Percentiles rank a stretch among this genome's conserved stretches.
Conservation (phyloP, 2,113 vertebrate genomes). For the Hippocampus mohnikei region DNA sequence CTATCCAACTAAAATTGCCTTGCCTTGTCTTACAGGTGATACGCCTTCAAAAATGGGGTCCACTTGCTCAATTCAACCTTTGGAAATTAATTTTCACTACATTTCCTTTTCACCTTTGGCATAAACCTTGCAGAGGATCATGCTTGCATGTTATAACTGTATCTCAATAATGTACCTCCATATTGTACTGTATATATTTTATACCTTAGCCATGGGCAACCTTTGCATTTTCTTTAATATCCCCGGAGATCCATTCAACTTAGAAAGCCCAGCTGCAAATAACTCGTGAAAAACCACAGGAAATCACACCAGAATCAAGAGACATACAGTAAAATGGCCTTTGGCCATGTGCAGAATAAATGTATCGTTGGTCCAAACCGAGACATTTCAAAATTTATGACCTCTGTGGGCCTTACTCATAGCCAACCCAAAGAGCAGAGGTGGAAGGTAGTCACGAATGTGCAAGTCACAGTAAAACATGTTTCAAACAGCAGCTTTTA, state of each 20-base stretch:
- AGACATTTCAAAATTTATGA: slow-evolving; percentile 32
- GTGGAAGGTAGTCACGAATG: not conserved
- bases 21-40: too few species aligned
- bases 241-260: slow-evolving; percentile 41
- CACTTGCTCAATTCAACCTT: too few species aligned
- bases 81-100: too few species aligned
- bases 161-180: slow-evolving; percentile 40
- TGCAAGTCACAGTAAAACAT: not conserved
- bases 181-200: slow-evolving; percentile 26
- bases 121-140: not conserved
- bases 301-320: slow-evolving; percentile 28
- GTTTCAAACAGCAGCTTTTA: too few species aligned
- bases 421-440: not conserved
- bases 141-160: slow-evolving; percentile 31
- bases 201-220: slow-evolving; percentile 25
- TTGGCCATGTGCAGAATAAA: slow-evolving; percentile 3
- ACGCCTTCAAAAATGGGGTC: too few species aligned
- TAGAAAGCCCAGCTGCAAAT: slow-evolving; percentile 45
- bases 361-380: slow-evolving; percentile 22
- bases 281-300: slow-evolving; percentile 40
- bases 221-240: slow-evolving; percentile 25
- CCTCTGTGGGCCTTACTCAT: slow-evolving; percentile 8
- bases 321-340: slow-evolving; percentile 4
- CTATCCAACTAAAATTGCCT: too few species aligned
- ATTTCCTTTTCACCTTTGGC: too few species aligned